Base-by-base conservation (phyloP, 2,797 vertebrate genomes). In the Etheostoma nigrum region DNA sequence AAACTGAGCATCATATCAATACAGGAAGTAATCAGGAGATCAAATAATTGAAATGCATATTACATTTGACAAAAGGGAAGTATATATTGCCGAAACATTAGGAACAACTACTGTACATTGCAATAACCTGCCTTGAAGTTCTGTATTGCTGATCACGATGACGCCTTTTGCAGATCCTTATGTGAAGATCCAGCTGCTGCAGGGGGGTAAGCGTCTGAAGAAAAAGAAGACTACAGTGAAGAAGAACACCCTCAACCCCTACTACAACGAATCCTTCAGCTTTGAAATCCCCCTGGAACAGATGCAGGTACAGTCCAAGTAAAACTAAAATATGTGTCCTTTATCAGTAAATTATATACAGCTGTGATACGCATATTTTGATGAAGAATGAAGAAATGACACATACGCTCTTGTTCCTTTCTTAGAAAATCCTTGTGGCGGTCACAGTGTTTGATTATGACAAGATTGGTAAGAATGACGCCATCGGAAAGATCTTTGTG, bases 201-300 rank as follows among this genome's bases (percentile, higher is more conserved):
- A 99, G 94, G 98, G 98, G 0, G 98, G 98, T 18, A 99, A 99
- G 88, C 94, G 97, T 65, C 95, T 99, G 83, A 99, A 99, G 95
- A 99, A 99, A 91, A 99, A 99, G 96, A 99, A 99, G 94, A 99
- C 98, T 0, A 99, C 97, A 0, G 98, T 99, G 86, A 99, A 99
- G 92, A 99, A 99, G 93, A 99, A 99, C 94, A 99, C 98, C 0
- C 86, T 99, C 75, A 99, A 99, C 80, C 98, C 98, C 0, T 99
- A 99, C 84, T 99, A 98, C 81, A 99, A 99, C 0, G 98, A 99
- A 74, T 99, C 98, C 53, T 99, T 99, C 95, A 99, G 98, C 94
- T 99, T 99, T 72, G 98, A 99, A 94, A 98, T 99, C 84, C 98
- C 98, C 3, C 96, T 98, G 51, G 98, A 99, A 87, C 97, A 99